Percentiles rank a stretch among this genome's conserved stretches.
Evolutionary conservation across 2,113 vertebrate genomes (phyloP).

Genomic region (Carassius carassius): DNA sequence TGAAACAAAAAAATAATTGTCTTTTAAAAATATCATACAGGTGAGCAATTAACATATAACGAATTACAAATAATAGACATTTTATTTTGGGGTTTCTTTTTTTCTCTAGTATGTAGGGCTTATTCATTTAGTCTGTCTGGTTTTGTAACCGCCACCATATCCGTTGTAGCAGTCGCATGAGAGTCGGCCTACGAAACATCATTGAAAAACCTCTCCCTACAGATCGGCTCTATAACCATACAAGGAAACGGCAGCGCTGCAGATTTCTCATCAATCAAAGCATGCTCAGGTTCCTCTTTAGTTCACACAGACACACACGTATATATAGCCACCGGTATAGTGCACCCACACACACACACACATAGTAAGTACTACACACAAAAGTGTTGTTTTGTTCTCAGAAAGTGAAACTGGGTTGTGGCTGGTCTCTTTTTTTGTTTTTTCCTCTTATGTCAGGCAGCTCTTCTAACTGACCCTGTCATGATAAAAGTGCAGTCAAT

Average conservation of each 20-base stretch:
- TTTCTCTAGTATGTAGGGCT: neutral
- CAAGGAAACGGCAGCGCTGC: slow-evolving; percentile 14
- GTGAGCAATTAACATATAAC: neutral
- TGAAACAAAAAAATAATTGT: neutral
- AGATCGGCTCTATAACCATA: slow-evolving; percentile 31
- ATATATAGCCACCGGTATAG: neutral
- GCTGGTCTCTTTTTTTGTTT: slow-evolving; percentile 20
- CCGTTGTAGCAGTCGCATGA: neutral
- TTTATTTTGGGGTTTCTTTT: neutral
- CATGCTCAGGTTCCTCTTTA: slow-evolving; percentile 5
- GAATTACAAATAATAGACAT: too few species aligned
- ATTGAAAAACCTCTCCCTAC: slow-evolving; percentile 6
- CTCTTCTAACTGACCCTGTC: neutral
- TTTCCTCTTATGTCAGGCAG: neutral
- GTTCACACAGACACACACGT: slow-evolving; percentile 21
- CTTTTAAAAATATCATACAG: neutral
- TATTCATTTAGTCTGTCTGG: neutral
- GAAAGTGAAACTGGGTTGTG: slow-evolving; percentile 32
- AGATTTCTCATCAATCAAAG: slow-evolving; percentile 18
- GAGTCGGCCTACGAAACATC: neutral
- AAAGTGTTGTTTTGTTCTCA: neutral
- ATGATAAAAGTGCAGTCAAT: neutral
- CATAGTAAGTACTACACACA: neutral
- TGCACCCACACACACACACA: neutral
- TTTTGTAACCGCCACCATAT: neutral